Conservation (phyloP, 2,888 invertebrate genomes). For the Diaphora mendica region DNA sequence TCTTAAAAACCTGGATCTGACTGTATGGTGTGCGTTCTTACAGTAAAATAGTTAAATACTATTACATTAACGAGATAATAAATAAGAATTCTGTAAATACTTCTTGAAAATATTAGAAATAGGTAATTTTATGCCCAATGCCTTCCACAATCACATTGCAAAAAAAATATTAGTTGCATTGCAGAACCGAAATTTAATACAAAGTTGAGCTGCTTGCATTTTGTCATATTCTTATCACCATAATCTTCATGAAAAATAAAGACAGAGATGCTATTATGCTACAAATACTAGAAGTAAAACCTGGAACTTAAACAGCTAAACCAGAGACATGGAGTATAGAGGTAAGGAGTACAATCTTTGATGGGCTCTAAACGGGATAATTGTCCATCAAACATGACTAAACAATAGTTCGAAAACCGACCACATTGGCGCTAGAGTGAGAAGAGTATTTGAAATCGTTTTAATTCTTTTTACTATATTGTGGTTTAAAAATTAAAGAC, state of each 20-base stretch:
- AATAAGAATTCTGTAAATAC: constrained; percentile 69
- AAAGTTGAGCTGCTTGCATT: constrained; percentile 27
- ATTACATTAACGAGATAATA: constrained; percentile 58
- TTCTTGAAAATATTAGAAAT: constrained; percentile 66
- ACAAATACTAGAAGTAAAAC: not conserved
- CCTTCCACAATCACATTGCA: constrained; percentile 82
- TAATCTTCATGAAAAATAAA: constrained; percentile 26
- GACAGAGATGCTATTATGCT: constrained; percentile 28
- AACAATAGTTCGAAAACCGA: no score
- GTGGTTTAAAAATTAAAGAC: no score
- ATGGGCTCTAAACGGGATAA: no score
- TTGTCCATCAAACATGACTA: no score
- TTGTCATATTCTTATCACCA: constrained; percentile 21
- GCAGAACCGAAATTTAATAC: constrained; percentile 43
- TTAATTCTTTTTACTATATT: no score
- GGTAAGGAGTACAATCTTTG: no score
- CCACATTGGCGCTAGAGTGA: no score
- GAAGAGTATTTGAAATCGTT: no score
- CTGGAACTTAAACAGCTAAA: not conserved
- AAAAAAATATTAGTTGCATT: constrained; percentile 65
- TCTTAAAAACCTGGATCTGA: constrained; percentile 58
- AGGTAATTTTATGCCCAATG: constrained; percentile 63
- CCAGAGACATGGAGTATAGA: not conserved
- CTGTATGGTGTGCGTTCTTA: constrained; percentile 55
- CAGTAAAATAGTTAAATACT: constrained; percentile 54